A percentile compares a stretch with the other conserved stretches of the same genome.
Evolutionary conservation across 2,888 invertebrate species (phyloP).

Genomic region (Habroteleia sp.): DNA sequence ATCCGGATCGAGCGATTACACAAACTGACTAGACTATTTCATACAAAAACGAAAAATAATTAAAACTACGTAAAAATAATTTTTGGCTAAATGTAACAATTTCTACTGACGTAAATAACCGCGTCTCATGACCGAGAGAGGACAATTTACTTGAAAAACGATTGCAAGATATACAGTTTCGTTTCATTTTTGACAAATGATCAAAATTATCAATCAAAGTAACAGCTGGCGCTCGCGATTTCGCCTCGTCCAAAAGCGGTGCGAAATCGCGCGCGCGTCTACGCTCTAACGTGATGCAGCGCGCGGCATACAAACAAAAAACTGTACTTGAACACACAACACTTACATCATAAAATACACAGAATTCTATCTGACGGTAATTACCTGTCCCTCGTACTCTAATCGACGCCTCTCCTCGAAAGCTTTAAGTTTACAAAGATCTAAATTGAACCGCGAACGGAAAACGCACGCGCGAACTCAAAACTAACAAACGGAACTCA

Average conservation of each 20-base stretch:
- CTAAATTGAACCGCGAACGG: too few species aligned
- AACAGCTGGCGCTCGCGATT: too few species aligned
- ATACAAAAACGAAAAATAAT: conserved; percentile 60
- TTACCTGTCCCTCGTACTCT: conserved; percentile 75
- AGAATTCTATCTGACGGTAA: conserved; percentile 70
- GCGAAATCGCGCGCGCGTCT: conserved; percentile 26
- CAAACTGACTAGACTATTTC: conserved; percentile 54
- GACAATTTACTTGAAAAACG: conserved; percentile 7
- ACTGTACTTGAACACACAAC: conserved; percentile 64
- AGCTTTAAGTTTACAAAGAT: conserved; percentile 22
- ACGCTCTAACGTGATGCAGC: conserved; percentile 46
- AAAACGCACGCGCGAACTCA: conserved; percentile 7
- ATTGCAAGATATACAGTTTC: conserved; percentile 37
- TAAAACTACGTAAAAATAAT: conserved; percentile 79
- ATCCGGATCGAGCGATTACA: conserved; percentile 46
- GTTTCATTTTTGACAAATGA: conserved; percentile 21
- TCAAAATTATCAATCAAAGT: too few species aligned
- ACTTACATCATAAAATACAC: conserved; percentile 64
- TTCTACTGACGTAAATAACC: conserved; percentile 67
- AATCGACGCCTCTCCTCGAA: conserved; percentile 30
- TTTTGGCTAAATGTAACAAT: conserved; percentile 80
- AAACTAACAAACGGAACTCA: conserved; percentile 5
- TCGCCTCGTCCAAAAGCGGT: too few species aligned
- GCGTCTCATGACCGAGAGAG: conserved; percentile 50
- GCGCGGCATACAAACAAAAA: conserved; percentile 66